Conservation (phyloP, 2,888 invertebrate genomes). For the Crocallis elinguaria region DNA sequence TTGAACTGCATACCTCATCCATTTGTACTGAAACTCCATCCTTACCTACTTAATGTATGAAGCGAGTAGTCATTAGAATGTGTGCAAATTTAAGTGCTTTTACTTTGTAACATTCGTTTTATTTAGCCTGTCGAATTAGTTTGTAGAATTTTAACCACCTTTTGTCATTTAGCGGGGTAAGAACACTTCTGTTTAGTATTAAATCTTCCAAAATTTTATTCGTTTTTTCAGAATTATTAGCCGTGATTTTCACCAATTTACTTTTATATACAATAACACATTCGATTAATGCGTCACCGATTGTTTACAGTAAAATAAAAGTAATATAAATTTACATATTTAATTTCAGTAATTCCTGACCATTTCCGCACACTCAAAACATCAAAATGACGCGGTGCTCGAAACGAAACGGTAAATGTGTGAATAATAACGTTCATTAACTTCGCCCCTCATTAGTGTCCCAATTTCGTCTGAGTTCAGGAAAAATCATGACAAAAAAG, state of each 20-base stretch:
- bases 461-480: conserved; percentile 34
- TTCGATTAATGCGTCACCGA: too few species aligned
- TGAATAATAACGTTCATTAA: conserved; percentile 44
- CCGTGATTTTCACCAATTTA: too few species aligned
- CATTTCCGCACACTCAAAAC: conserved; percentile 7
- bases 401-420: conserved; percentile 33
- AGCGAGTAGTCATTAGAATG: conserved; percentile 1
- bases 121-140: too few species aligned
- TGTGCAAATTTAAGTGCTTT: neutral
- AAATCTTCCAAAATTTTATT: too few species aligned
- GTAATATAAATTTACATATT: neutral
- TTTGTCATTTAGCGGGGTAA: too few species aligned
- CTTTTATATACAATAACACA: too few species aligned
- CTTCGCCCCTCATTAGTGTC: conserved; percentile 42
- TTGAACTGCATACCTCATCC: neutral
- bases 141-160: too few species aligned
- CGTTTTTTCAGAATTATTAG: too few species aligned
- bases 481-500: conserved; percentile 40
- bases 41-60: neutral
- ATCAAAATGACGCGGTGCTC: conserved; percentile 7
- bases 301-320: neutral
- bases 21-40: neutral
- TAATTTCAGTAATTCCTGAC: neutral
- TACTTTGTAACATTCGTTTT: neutral
- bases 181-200: too few species aligned